A percentile compares a stretch with the other conserved stretches of the same genome.
These are phyloP conservation scores for Alouatta caraya DNA, from an alignment of 2,797 vertebrate species.

Conservation along the genomic window DNA sequence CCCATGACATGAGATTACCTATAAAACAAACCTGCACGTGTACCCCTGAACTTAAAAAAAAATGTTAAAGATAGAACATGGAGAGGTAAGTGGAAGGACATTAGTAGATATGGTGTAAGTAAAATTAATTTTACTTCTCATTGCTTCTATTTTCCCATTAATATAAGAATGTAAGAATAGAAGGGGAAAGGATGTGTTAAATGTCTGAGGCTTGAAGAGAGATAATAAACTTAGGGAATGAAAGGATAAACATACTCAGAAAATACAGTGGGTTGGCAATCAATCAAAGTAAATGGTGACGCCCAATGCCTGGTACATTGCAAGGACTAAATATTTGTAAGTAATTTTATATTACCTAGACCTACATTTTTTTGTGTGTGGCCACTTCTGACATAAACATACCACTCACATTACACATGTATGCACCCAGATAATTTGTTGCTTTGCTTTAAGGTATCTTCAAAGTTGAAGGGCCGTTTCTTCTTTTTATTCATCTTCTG, in stretches of 20 bases:
- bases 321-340: conserved; percentile 17
- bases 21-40: neutral
- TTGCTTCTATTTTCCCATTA: neutral
- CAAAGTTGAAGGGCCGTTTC: neutral
- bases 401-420: neutral
- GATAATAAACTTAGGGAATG: neutral
- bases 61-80: neutral
- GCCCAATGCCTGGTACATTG: neutral
- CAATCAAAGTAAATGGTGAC: conserved; percentile 19
- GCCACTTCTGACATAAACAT: neutral
- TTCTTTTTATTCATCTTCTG: neutral
- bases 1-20: neutral
- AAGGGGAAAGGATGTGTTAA: neutral
- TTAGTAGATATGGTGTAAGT: neutral
- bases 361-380: neutral
- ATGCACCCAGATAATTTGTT: neutral
- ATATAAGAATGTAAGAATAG: neutral
- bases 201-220: neutral
- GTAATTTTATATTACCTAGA: conserved; percentile 28
- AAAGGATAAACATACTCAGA: neutral
- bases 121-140: neutral
- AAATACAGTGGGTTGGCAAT: conserved; percentile 2
- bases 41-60: neutral
- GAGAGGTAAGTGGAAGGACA: neutral
- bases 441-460: conserved; percentile 31